phyloP scores from a whole-genome alignment of 2,113 vertebrate genomes.

The Siniperca chuatsi region DNA sequence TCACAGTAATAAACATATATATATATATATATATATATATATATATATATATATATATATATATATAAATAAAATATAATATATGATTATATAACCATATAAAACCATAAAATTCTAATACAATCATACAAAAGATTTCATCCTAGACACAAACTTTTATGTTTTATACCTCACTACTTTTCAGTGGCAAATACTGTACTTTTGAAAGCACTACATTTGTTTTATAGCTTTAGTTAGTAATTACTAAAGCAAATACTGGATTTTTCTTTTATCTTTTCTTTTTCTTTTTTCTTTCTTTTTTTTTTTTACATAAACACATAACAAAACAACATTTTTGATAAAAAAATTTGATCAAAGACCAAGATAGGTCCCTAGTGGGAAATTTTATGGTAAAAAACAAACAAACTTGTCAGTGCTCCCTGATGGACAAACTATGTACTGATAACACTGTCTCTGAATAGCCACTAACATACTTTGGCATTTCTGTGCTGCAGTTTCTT shows the following conservation, averaged over 20 bases:
- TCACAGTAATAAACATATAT: conserved; percentile 40
- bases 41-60: not conserved
- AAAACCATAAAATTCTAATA: not conserved
- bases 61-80: not conserved
- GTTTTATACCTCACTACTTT: too few relatives aligned
- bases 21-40: not conserved
- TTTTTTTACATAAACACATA: not conserved
- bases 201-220: not conserved
- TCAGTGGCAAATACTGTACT: not conserved
- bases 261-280: not conserved
- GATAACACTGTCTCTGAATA: conserved; percentile 12
- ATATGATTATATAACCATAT: too few relatives aligned
- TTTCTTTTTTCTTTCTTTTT: too few relatives aligned
- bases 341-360: not conserved
- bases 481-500: too few relatives aligned
- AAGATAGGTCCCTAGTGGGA: not conserved
- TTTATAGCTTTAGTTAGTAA: too few relatives aligned
- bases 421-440: not conserved
- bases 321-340: not conserved
- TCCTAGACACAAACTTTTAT: not conserved
- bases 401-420: not conserved
- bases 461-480: not conserved
- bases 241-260: too few relatives aligned
- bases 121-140: not conserved
- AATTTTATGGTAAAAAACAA: not conserved